Base-by-base conservation (phyloP, 2,888 invertebrate genomes). In the Nysson spinosus region DNA sequence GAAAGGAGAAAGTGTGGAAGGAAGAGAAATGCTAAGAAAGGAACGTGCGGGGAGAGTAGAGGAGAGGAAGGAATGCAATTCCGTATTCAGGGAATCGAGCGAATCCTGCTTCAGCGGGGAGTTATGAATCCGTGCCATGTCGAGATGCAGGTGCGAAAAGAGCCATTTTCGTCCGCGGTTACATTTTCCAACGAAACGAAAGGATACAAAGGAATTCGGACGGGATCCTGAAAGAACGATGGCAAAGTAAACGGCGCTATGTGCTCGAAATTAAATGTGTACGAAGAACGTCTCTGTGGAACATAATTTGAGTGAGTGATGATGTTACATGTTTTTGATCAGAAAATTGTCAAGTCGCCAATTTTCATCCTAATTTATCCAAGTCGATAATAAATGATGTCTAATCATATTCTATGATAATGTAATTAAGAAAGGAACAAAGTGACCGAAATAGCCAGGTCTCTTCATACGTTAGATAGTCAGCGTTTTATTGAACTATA, bases 1-100 rank as follows among this genome's bases (percentile, higher is more conserved):
- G 22, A 3, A 17, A 6, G 30, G 12, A 43, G 24, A 32, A 24
- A 12, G 43, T 7, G 7, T 16, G 9, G 32, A 24, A 11, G 12
- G 9, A 26, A 12, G 16, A 32, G 28, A 19, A 7, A 12, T 12
- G 44, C 9, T 9, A 11, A 14, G 19, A 37, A 20, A 22, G 42
- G 11, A 62, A 69, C 56, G 63, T 58, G 60, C 51, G 51, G 35
- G 40, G 64, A 52, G 42, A 30, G 35, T 32, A 47, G 54, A 52
- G n/a, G n/a, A 35, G 40, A 66, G 67, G 69, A 62, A 69, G 44
- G n/a, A n/a, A 52, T 61, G 64, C 72, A 75, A 75, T 75, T 75
- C 70, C 75, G 72, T 75, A 75, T 72, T 75, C 75, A 65, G 62
- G 43, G 72, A 75, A 75, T 75, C 75, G 75, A 68, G 49, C 69